Percentiles rank a stretch among this genome's conserved stretches.
phyloP scores from a whole-genome alignment of 2,888 invertebrate species.

The Stenodera caucasica region DNA sequence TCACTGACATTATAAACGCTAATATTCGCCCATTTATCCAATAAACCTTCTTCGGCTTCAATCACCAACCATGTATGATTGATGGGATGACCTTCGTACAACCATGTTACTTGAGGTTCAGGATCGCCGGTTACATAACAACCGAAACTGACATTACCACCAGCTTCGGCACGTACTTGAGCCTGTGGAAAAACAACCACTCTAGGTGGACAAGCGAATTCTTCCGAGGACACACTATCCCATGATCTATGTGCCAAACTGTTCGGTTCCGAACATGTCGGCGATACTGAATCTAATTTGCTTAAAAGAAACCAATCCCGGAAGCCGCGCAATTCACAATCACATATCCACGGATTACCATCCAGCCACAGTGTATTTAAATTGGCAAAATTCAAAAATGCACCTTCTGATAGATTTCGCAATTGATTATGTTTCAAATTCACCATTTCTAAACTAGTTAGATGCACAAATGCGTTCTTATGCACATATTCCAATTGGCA shows the following conservation, averaged over 20 bases:
- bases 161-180: slow-evolving; percentile 71
- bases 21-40: slow-evolving; percentile 73
- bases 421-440: slow-evolving; percentile 81
- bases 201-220: slow-evolving; percentile 82
- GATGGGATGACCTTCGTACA: slow-evolving; percentile 71
- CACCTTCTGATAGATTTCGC: slow-evolving; percentile 67
- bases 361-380: slow-evolving; percentile 80
- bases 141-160: slow-evolving; percentile 78
- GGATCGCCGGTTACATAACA: slow-evolving; percentile 84
- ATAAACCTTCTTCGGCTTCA: slow-evolving; percentile 55
- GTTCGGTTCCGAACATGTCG: slow-evolving; percentile 73
- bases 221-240: slow-evolving; percentile 73
- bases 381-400: slow-evolving; percentile 72
- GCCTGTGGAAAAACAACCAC: slow-evolving; percentile 55
- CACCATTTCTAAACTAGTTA: slow-evolving; percentile 73
- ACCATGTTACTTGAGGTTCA: slow-evolving; percentile 80
- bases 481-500: slow-evolving; percentile 78
- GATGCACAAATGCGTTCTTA: slow-evolving; percentile 74
- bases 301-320: slow-evolving; percentile 81
- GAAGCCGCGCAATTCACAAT: slow-evolving; percentile 82
- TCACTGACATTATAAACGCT: slow-evolving; percentile 82
- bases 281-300: slow-evolving; percentile 71
- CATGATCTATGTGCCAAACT: slow-evolving; percentile 71
- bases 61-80: slow-evolving; percentile 58
- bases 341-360: slow-evolving; percentile 89